A percentile compares a stretch with the other conserved stretches of the same genome.
Conservation (phyloP, 2,888 invertebrate genomes). For the Nasonia oneida region DNA sequence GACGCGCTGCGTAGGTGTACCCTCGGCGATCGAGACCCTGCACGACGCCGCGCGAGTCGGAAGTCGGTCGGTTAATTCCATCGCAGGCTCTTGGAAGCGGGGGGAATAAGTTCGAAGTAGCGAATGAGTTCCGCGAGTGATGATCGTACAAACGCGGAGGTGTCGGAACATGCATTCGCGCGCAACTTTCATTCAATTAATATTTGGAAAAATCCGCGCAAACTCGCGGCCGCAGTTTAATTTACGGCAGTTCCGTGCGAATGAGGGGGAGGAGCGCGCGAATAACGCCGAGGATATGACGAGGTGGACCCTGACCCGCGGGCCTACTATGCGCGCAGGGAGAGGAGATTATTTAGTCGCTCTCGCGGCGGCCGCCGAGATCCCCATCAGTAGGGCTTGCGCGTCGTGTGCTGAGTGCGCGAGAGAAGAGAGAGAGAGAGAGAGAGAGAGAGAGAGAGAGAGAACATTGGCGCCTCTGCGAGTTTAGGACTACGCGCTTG, state of each 20-base stretch:
- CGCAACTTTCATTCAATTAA: constrained; percentile 42
- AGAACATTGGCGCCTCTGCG: constrained; percentile 10
- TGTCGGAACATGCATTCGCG: constrained; percentile 18
- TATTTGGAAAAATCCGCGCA: constrained; percentile 38
- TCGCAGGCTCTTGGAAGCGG: not conserved
- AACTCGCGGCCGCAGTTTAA: constrained; percentile 35
- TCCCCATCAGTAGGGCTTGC: not conserved
- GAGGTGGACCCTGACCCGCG: constrained; percentile 17
- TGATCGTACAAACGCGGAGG: constrained; percentile 8
- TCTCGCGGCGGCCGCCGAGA: not conserved
- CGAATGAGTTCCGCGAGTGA: constrained; percentile 36
- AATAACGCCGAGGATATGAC: constrained; percentile 38
- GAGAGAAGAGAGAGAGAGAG: not conserved
- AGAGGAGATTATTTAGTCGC: no score
- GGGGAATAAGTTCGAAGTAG: not conserved
- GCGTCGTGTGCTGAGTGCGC: not conserved
- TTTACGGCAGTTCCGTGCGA: constrained; percentile 45
- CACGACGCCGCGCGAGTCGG: not conserved
- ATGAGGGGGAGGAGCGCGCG: constrained; percentile 43
- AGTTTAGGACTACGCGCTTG: not conserved
- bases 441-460: not conserved
- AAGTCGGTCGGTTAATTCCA: constrained; percentile 16
- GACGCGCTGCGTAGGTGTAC: constrained; percentile 15
- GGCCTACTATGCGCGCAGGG: not conserved
- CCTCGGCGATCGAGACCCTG: not conserved